Evolutionary conservation across 2,797 vertebrate genomes (phyloP).

Genomic region (Balearica regulorum): DNA sequence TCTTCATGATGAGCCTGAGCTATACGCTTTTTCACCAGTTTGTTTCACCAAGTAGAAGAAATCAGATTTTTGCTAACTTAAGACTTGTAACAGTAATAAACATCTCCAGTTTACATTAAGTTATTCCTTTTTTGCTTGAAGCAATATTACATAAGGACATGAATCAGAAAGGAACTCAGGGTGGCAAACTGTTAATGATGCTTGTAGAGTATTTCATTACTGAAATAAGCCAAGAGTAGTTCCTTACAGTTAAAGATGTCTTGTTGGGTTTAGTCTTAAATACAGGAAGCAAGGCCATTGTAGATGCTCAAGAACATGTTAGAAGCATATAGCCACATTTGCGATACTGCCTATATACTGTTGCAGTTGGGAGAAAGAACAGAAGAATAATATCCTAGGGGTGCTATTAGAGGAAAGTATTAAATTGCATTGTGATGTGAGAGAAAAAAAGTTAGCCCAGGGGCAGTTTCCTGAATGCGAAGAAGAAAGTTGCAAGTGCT

Average conservation of each 20-base stretch:
- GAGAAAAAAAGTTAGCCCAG: background rate
- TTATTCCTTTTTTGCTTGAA: background rate
- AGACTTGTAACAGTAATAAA: background rate
- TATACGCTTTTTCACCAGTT: background rate
- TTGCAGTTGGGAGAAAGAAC: background rate
- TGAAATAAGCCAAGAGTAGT: background rate
- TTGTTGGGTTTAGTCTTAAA: background rate
- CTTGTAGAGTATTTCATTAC: background rate
- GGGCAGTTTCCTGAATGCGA: background rate
- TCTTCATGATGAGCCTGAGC: background rate
- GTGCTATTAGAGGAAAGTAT: background rate
- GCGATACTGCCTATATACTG: background rate
- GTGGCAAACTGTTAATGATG: background rate
- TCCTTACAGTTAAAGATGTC: background rate
- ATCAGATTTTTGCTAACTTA: background rate
- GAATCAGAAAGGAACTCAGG: background rate
- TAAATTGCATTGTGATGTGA: background rate
- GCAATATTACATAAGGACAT: accelerated
- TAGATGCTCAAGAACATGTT: background rate
- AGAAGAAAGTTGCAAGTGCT: background rate
- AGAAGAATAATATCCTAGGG: background rate
- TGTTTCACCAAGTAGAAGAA: background rate
- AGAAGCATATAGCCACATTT: background rate
- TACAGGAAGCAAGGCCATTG: background rate
- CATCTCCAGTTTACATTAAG: background rate